Percentiles rank a stretch among this genome's conserved stretches.
Evolutionary conservation across 2,113 vertebrate species (phyloP).

Genomic region (Podiceps cristatus): DNA sequence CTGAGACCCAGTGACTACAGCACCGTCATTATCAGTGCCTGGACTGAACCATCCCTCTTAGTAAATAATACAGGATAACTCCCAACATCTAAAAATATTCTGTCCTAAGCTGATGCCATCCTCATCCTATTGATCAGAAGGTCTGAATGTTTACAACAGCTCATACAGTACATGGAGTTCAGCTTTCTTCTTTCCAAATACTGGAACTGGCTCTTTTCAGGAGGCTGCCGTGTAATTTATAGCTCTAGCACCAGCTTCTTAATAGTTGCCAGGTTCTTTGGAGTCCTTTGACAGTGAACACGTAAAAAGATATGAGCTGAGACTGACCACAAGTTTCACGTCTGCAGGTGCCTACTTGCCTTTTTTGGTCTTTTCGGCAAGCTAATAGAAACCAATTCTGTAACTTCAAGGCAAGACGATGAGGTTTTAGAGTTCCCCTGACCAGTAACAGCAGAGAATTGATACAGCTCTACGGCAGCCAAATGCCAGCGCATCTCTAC

Average conservation of each 20-base stretch:
- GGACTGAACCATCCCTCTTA: neutral
- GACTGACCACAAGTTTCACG: constrained; percentile 31
- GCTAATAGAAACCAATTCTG: constrained; percentile 30
- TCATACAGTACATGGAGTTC: constrained; percentile 9
- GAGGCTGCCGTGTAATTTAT: constrained; percentile 39
- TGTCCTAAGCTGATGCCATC: constrained; percentile 16
- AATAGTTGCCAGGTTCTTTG: constrained; percentile 47
- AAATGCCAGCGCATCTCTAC: neutral
- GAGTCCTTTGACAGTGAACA: constrained; percentile 52
- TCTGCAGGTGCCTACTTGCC: neutral
- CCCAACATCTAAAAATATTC: neutral
- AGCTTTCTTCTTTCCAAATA: constrained; percentile 20
- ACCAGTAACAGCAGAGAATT: neutral
- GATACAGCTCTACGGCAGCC: neutral
- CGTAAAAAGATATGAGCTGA: constrained; percentile 48
- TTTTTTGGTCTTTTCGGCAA: neutral
- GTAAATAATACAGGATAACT: constrained; percentile 47
- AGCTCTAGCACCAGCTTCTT: constrained; percentile 13
- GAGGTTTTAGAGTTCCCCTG: neutral
- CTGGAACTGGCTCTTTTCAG: neutral
- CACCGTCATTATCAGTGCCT: constrained; percentile 9
- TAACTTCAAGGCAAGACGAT: neutral
- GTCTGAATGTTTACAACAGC: constrained; percentile 8
- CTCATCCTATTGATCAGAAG: neutral
- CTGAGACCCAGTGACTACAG: constrained; percentile 19